These are phyloP conservation scores for Lasioglossum albipes DNA, from an alignment of 1,140 invertebrate species.

Conservation along the genomic window DNA sequence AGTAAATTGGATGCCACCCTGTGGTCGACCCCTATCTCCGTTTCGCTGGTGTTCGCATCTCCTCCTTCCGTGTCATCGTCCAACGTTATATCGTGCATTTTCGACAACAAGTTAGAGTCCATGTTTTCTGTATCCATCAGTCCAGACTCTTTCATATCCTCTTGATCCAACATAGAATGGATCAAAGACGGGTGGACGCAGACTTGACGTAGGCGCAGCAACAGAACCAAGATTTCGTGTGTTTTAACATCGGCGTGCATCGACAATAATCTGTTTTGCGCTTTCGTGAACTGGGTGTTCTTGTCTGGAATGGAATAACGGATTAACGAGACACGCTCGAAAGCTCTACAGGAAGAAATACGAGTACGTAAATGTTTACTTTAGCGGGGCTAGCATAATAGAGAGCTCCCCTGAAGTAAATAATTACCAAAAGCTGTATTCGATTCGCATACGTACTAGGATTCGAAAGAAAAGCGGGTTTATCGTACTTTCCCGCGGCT, in stretches of 20 bases:
- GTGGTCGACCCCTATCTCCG: conserved; percentile 67
- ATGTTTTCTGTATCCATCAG: conserved; percentile 65
- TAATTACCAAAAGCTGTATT: background rate
- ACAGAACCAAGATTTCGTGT: conserved; percentile 89
- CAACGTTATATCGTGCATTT: conserved; percentile 76
- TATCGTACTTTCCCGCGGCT: conserved; percentile 62
- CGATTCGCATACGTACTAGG: conserved; percentile 41
- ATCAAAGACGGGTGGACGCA: conserved; percentile 94
- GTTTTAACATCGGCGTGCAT: conserved; percentile 82
- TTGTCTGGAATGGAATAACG: conserved; percentile 47
- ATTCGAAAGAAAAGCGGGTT: conserved; percentile 45
- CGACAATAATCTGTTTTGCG: conserved; percentile 70
- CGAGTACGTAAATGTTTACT: no score
- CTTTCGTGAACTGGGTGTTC: conserved; percentile 74
- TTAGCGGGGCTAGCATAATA: no score
- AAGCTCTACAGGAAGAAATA: no score
- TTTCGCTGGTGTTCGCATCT: conserved; percentile 65
- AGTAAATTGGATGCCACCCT: conserved; percentile 78
- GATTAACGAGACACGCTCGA: background rate
- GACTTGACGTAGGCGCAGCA: conserved; percentile 92
- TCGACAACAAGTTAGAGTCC: conserved; percentile 83
- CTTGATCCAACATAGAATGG: conserved; percentile 83
- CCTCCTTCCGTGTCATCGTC: conserved; percentile 65
- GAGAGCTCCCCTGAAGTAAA: no score
- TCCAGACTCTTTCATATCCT: conserved; percentile 65